Base-by-base conservation (phyloP, 2,888 invertebrate genomes). In the Lysandra bellargus region DNA sequence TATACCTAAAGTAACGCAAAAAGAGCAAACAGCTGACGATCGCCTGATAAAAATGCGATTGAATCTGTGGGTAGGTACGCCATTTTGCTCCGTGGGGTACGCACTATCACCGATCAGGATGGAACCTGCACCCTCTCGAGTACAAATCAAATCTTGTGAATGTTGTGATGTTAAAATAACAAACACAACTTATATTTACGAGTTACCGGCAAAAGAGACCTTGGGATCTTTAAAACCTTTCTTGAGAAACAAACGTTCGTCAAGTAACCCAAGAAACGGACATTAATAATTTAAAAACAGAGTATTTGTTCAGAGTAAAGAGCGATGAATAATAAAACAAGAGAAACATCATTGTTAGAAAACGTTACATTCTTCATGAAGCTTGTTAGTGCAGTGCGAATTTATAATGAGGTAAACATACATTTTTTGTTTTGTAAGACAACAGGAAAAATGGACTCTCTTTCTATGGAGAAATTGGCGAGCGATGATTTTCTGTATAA, bases 331-430 rank as follows among this genome's bases (percentile, higher is more conserved):
- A 44, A 74, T 74, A 23, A 17, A 74, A 44, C 40, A 44, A 17
- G 74, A 74, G 44, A 14, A 74, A 74, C 74, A 44, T 40, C 74
- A 74, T 74, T 74, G 74, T 74, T 74, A 74, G 74, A 44, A 40
- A 74, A 74, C 44, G 40, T 74, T 74, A 23, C 74, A 74, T 74
- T 74, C 74, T 74, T 74, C 74, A 74, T 74, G 44, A 74, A 74
- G 74, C 74, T 74, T 74, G 74, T 44, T 74, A 74, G 74, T 74
- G 74, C 74, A 74, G 74, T 44, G n/a, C 40, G 74, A 74, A 74
- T 74, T 74, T 74, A n/a, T 44, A 44, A 74, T 74, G 74, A 74
- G 40, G 74, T 74, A 74, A 74, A 74, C 44, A 40, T 64, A n/a
- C 23, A 37, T 69, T 69, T 69, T 69, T 69, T 69, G 69, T 69